Percentiles rank a stretch among this genome's conserved stretches.
phyloP scores from a whole-genome alignment of 2,113 vertebrate genomes.

The Arizona elegans region DNA sequence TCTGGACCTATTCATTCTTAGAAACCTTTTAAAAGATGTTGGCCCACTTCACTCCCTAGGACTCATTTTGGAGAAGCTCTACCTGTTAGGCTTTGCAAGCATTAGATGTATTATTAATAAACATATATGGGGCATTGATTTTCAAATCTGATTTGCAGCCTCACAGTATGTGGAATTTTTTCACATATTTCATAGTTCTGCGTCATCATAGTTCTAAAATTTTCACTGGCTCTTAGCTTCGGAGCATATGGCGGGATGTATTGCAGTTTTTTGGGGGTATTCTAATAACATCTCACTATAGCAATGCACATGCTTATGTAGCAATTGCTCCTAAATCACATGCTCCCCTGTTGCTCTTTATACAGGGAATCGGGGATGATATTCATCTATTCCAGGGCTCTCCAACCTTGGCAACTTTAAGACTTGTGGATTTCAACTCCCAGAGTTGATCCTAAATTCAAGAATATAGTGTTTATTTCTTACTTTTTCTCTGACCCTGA shows the following conservation, averaged over 20 bases:
- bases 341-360: neutral
- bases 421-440: too few species aligned
- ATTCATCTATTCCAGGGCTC: neutral
- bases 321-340: neutral
- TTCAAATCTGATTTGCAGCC: neutral
- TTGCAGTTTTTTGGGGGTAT: neutral
- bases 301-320: neutral
- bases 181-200: neutral
- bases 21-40: neutral
- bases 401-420: too few species aligned
- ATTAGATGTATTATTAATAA: neutral
- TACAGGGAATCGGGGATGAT: neutral
- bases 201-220: neutral
- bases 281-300: neutral
- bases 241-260: neutral
- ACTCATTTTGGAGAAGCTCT: neutral
- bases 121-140: neutral
- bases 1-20: neutral
- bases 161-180: neutral
- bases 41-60: neutral
- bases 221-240: neutral
- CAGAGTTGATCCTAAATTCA: neutral
- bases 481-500: neutral
- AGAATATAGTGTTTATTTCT: neutral
- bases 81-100: neutral